Percentiles rank a stretch among this genome's conserved stretches.
phyloP scores from a whole-genome alignment of 2,888 invertebrate species.

The Gnatocerus cornutus region DNA sequence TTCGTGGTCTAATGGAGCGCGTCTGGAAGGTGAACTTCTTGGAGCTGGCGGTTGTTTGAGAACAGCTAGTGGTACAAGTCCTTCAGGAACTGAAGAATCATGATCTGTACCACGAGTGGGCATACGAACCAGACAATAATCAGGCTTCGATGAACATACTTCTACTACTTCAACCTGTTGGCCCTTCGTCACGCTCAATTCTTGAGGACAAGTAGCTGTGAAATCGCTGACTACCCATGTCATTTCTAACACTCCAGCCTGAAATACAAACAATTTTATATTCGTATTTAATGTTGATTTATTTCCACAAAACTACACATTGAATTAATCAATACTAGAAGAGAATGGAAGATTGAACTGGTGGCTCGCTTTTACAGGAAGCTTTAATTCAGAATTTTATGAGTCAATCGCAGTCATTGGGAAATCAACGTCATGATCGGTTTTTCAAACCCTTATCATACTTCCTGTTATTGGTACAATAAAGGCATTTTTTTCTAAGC shows the following conservation, averaged over 20 bases:
- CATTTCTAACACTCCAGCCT: conserved; percentile 88
- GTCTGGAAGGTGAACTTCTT: conserved; percentile 74
- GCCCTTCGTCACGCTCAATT: conserved; percentile 89
- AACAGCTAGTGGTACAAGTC: conserved; percentile 86
- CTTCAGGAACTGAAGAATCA: conserved; percentile 78
- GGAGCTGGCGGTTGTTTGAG: conserved; percentile 83
- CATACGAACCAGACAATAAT: conserved; percentile 83
- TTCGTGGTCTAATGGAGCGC: conserved; percentile 68
- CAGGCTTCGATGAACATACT: conserved; percentile 78
- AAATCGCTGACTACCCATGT: conserved; percentile 94
- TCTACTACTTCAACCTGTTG: conserved; percentile 96
- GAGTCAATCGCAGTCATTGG: too few relatives aligned
- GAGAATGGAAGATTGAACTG: neutral
- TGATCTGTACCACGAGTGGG: conserved; percentile 72
- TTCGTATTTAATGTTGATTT: neutral
- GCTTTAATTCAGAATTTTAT: too few relatives aligned
- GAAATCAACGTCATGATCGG: too few relatives aligned
- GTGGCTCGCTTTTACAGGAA: too few relatives aligned
- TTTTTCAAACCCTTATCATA: too few relatives aligned
- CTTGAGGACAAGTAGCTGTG: conserved; percentile 83
- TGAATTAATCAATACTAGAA: neutral
- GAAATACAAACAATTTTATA: conserved; percentile 61
- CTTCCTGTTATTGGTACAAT: too few relatives aligned
- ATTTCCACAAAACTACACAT: neutral
- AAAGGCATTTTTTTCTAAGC: too few relatives aligned